Conservation (phyloP, 2,113 vertebrate genomes). For the Pedetes capensis region DNA sequence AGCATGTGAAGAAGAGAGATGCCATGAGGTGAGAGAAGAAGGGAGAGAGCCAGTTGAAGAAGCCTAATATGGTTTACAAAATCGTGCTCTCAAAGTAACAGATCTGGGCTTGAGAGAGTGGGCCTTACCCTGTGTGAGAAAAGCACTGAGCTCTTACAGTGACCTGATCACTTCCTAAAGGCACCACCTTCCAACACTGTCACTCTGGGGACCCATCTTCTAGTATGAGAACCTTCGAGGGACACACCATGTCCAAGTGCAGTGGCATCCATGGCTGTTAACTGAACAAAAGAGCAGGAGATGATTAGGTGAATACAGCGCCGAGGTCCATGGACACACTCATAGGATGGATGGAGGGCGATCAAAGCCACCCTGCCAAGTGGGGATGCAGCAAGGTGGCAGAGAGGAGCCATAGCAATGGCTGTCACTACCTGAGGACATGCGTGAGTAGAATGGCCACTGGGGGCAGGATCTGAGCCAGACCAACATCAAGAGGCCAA, state of each 20-base stretch:
- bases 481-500: accelerated
- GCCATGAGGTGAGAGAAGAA: neutral
- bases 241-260: neutral
- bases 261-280: neutral
- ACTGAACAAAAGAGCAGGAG: neutral
- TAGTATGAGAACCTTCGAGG: neutral
- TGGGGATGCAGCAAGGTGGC: neutral
- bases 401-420: neutral
- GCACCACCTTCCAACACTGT: neutral
- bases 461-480: neutral
- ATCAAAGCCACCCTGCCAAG: accelerated
- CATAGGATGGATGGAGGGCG: neutral
- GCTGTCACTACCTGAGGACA: neutral
- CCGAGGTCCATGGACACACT: neutral
- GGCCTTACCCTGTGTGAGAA: too few relatives aligned
- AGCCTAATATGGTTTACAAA: neutral
- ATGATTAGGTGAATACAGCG: neutral
- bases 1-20: neutral
- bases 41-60: neutral
- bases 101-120: neutral
- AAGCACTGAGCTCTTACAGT: neutral
- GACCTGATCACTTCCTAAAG: neutral
- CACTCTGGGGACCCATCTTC: neutral
- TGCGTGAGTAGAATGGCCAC: neutral
- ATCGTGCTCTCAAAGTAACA: neutral